These are phyloP conservation scores for Boloria euphrosyne DNA, from an alignment of 2,888 invertebrate genomes.

Conservation along the genomic window DNA sequence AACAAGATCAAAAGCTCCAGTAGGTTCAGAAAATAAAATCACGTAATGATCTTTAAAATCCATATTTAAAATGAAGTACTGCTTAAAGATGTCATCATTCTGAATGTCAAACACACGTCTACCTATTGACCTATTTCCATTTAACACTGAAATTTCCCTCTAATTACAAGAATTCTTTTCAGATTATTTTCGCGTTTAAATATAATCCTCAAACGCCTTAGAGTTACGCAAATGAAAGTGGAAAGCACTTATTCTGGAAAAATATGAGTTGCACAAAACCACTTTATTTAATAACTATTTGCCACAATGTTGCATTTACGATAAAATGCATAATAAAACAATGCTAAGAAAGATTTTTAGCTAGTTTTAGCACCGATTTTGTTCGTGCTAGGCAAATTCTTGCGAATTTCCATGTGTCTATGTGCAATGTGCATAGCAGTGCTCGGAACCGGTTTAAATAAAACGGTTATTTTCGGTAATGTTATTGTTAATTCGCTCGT, in stretches of 20 bases:
- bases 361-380: too few species aligned
- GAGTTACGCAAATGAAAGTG: conserved; percentile 13
- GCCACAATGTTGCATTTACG: background rate
- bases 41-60: background rate
- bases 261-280: conserved; percentile 1
- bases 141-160: conserved; percentile 30
- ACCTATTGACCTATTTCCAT: conserved; percentile 34
- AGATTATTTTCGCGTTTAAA: conserved; percentile 23
- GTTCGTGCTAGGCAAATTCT: too few species aligned
- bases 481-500: too few species aligned
- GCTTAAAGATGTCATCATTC: conserved; percentile 21
- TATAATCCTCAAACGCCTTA: conserved; percentile 20
- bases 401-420: too few species aligned
- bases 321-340: background rate
- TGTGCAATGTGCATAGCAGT: too few species aligned
- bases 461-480: too few species aligned
- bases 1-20: background rate
- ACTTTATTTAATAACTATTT: conserved; percentile 4
- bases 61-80: conserved; percentile 13
- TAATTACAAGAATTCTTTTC: conserved; percentile 36
- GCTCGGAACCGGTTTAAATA: too few species aligned
- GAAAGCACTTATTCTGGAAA: conserved; percentile 6
- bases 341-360: too few species aligned
- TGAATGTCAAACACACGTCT: conserved; percentile 25
- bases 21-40: background rate